phyloP scores from a whole-genome alignment of 1,140 invertebrate genomes.

The Drosophila albomicans region DNA sequence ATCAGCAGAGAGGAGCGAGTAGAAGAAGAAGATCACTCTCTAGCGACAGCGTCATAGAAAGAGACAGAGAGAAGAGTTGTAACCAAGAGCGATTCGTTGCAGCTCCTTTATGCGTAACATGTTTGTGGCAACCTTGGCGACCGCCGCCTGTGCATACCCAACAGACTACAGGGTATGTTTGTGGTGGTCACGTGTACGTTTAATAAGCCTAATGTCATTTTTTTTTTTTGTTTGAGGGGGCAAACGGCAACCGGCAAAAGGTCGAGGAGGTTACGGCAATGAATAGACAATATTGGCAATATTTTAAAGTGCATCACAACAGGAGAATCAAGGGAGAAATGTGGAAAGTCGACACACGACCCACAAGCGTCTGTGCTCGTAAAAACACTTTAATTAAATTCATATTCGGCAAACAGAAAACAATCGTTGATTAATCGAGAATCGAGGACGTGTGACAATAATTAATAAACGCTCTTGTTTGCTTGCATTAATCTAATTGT shows the following conservation, averaged over 20 bases:
- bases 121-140: constrained; percentile 73
- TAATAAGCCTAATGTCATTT: constrained; percentile 78
- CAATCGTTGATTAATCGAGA: constrained; percentile 68
- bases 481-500: constrained; percentile 62
- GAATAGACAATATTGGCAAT: constrained; percentile 79
- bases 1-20: constrained; percentile 49
- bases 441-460: constrained; percentile 30
- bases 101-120: constrained; percentile 71
- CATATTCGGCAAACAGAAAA: constrained; percentile 62
- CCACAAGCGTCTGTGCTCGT: constrained; percentile 66
- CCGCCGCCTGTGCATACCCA: constrained; percentile 53
- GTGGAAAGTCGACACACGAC: constrained; percentile 54
- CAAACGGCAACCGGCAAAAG: constrained; percentile 2
- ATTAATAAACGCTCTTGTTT: constrained; percentile 50
- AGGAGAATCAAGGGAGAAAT: neutral
- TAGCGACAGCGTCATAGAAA: neutral
- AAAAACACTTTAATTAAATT: constrained; percentile 81
- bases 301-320: constrained; percentile 70
- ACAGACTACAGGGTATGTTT: constrained; percentile 20
- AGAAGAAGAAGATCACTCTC: neutral
- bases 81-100: constrained; percentile 60
- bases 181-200: constrained; percentile 63
- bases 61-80: neutral
- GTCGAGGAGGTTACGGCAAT: constrained; percentile 59
- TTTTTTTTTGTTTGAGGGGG: constrained; percentile 12